Percentiles rank a stretch among this genome's conserved stretches.
Evolutionary conservation across 2,888 invertebrate species (phyloP).

Genomic region (Ectropis crepuscularia): DNA sequence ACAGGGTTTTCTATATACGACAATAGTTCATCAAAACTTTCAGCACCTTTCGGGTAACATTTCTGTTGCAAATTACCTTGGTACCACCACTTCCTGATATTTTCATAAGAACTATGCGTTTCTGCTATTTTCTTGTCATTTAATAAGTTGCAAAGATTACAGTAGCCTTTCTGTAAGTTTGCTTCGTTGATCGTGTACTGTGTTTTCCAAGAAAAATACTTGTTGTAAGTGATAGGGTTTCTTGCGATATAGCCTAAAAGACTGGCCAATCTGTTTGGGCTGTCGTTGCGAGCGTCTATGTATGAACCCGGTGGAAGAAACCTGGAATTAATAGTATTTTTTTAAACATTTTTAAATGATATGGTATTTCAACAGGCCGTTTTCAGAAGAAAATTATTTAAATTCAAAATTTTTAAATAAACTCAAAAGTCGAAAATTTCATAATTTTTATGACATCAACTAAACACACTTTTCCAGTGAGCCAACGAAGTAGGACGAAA

Average conservation of each 20-base stretch:
- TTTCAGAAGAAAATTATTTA: too few species aligned
- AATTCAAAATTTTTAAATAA: too few species aligned
- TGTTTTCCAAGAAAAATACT: conserved; percentile 63
- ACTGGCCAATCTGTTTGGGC: conserved; percentile 53
- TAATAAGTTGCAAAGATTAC: conserved; percentile 61
- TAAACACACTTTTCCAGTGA: too few species aligned
- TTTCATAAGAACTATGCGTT: conserved; percentile 45
- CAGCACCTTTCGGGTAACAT: conserved; percentile 55
- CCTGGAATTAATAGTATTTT: conserved; percentile 50
- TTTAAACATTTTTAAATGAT: neutral
- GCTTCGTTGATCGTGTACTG: conserved; percentile 56
- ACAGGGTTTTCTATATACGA: conserved; percentile 42
- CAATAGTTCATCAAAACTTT: conserved; percentile 42
- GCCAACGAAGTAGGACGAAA: too few species aligned
- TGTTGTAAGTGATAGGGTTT: conserved; percentile 53
- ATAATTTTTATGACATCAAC: too few species aligned
- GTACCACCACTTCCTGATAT: conserved; percentile 71
- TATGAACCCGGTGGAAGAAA: conserved; percentile 71
- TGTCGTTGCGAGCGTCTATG: conserved; percentile 50
- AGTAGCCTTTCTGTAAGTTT: conserved; percentile 54
- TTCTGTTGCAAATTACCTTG: conserved; percentile 47
- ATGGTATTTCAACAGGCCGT: neutral
- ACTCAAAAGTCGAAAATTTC: too few species aligned
- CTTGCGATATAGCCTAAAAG: conserved; percentile 54
- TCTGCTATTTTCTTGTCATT: conserved; percentile 50